Evolutionary conservation across 2,797 vertebrate genomes (phyloP).

Genomic region (Urophycis tenuis): DNA sequence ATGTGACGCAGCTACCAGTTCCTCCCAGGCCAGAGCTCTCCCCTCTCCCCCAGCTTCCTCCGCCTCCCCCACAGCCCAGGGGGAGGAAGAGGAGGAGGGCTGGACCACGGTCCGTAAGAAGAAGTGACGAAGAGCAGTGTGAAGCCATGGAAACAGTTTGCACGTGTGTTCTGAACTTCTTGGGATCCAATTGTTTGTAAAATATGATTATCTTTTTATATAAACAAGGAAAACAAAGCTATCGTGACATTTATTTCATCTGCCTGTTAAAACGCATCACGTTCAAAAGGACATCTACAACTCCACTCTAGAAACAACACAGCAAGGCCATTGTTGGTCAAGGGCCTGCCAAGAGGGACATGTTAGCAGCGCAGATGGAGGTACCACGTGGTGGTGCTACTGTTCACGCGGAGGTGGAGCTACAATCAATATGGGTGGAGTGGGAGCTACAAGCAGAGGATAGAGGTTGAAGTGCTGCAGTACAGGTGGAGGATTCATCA

Average conservation of each 20-base stretch:
- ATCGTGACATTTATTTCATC: background rate
- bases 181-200: background rate
- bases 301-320: too few species aligned
- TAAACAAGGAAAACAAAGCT: background rate
- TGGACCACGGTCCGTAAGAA: background rate
- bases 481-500: background rate
- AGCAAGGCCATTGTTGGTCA: too few species aligned
- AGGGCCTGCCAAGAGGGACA: background rate
- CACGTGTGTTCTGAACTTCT: background rate
- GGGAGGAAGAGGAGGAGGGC: background rate
- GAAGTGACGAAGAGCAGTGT: background rate
- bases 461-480: too few species aligned
- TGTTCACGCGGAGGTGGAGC: background rate
- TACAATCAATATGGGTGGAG: too few species aligned
- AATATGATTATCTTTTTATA: background rate
- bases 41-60: background rate
- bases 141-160: background rate
- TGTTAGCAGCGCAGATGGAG: background rate
- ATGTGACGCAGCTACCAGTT: background rate
- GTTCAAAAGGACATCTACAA: background rate
- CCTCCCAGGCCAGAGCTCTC: background rate
- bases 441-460: too few species aligned
- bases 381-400: too few species aligned
- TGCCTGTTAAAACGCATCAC: background rate
- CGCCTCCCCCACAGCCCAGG: background rate